phyloP scores from a whole-genome alignment of 2,888 invertebrate species.

The Ariolimax columbianus region DNA sequence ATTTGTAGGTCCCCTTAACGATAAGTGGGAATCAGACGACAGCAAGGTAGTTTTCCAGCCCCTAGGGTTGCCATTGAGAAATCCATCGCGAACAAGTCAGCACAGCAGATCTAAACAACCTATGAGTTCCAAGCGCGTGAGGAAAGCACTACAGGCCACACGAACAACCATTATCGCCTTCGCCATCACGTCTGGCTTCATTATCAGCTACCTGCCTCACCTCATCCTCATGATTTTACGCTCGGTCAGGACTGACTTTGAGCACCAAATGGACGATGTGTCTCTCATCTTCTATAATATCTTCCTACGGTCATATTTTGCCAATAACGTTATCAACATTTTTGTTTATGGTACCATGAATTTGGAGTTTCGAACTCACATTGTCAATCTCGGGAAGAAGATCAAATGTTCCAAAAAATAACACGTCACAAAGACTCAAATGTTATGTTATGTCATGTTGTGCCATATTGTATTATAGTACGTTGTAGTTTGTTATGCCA shows the following conservation, averaged over 20 bases:
- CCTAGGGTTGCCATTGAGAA: neutral
- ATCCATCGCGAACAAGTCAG: neutral
- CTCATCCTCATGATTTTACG: conserved; percentile 58
- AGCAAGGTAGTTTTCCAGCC: neutral
- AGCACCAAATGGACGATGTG: conserved; percentile 52
- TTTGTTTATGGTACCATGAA: conserved; percentile 69
- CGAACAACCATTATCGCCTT: conserved; percentile 63
- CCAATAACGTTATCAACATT: conserved; percentile 66
- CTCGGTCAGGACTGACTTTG: conserved; percentile 35
- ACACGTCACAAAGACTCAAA: neutral
- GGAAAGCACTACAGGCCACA: conserved; percentile 36
- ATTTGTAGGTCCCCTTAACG: neutral
- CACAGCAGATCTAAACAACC: conserved; percentile 44
- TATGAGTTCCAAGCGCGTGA: conserved; percentile 6
- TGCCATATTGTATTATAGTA: too few relatives aligned
- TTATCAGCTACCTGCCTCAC: conserved; percentile 65
- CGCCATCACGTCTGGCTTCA: conserved; percentile 62
- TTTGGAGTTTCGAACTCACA: conserved; percentile 60
- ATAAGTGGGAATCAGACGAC: neutral
- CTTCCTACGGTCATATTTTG: conserved; percentile 65
- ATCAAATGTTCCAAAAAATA: conserved; percentile 6
- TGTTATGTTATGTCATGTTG: too few relatives aligned
- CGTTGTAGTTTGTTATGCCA: too few relatives aligned
- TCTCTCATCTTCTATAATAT: conserved; percentile 63
- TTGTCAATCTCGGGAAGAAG: conserved; percentile 14